These are phyloP conservation scores for Drosophila meridiana DNA, from an alignment of 2,888 invertebrate genomes.

Conservation along the genomic window DNA sequence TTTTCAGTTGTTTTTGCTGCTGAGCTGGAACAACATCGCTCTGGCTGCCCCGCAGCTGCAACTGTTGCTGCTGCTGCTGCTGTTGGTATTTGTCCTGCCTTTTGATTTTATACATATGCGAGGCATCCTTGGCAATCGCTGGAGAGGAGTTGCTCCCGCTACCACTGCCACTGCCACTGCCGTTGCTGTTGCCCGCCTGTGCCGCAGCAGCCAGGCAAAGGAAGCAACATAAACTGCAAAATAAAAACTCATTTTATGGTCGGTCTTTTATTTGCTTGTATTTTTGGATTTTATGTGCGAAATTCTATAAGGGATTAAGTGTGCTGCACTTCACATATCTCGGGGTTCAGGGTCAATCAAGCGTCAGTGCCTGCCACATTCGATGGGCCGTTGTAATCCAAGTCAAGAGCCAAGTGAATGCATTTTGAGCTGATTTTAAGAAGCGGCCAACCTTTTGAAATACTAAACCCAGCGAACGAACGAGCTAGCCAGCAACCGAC, in stretches of 20 bases:
- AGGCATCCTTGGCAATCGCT: conserved; percentile 58
- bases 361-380: conserved; percentile 43
- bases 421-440: conserved; percentile 45
- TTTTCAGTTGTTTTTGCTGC: conserved; percentile 62
- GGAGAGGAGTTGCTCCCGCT: conserved; percentile 36
- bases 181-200: conserved; percentile 39
- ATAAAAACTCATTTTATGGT: conserved; percentile 68
- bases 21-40: conserved; percentile 36
- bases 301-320: conserved; percentile 69
- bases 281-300: conserved; percentile 59
- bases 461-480: conserved; percentile 45
- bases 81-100: conserved; percentile 71
- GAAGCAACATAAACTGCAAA: conserved; percentile 79
- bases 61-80: conserved; percentile 32
- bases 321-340: conserved; percentile 34
- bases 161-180: conserved; percentile 18
- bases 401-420: conserved; percentile 25
- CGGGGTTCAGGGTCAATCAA: conserved; percentile 68
- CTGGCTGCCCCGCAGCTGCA: conserved; percentile 35
- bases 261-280: conserved; percentile 45
- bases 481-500: not conserved
- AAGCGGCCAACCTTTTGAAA: conserved; percentile 59
- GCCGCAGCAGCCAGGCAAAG: conserved; percentile 60
- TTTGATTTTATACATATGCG: conserved; percentile 77
- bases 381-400: conserved; percentile 37